Conservation (phyloP, 2,113 vertebrate genomes). For the Calidris pugnax region DNA sequence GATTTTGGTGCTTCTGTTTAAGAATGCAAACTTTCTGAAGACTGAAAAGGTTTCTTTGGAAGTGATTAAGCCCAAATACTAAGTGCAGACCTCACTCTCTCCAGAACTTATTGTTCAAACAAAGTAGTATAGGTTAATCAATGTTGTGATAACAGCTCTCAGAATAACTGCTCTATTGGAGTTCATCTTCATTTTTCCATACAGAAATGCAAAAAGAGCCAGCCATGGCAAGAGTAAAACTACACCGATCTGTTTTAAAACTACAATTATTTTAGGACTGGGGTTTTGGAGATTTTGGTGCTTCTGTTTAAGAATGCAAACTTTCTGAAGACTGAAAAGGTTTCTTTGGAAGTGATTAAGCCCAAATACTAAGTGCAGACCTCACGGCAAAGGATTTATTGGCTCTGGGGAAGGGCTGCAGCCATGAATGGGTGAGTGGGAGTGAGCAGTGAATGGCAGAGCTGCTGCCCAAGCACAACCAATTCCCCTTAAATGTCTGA, state of each 20-base stretch:
- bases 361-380: neutral
- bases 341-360: neutral
- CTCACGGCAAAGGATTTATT: neutral
- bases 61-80: neutral
- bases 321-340: neutral
- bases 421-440: accelerated
- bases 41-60: neutral
- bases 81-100: neutral
- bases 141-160: slow-evolving; percentile 30
- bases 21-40: neutral
- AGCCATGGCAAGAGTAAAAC: neutral
- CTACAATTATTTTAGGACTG: neutral
- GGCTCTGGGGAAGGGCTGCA: neutral
- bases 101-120: slow-evolving; percentile 22
- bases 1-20: neutral
- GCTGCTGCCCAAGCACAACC: neutral
- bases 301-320: neutral
- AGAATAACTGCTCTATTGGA: neutral
- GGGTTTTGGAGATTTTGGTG: neutral
- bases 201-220: neutral
- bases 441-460: accelerated
- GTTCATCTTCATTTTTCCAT: slow-evolving; percentile 1
- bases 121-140: slow-evolving; percentile 45
- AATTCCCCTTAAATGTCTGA: neutral
- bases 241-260: neutral